Conservation (phyloP, 2,113 vertebrate genomes). For the Oreochromis aureus region DNA sequence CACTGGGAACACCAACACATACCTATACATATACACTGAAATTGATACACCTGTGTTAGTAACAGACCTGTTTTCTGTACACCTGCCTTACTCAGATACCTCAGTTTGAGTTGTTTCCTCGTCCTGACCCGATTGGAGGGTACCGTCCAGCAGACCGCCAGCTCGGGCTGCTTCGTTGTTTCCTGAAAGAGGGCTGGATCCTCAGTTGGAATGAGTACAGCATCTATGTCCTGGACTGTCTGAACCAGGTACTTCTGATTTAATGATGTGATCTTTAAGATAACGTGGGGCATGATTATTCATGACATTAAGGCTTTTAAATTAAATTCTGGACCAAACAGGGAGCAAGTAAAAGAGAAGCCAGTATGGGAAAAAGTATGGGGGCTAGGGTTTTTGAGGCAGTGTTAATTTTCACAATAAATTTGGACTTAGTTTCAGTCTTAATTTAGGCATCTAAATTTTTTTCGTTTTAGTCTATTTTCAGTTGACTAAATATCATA, state of each 20-base stretch:
- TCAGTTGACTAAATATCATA: neutral
- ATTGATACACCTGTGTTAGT: neutral
- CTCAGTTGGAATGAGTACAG: conserved; percentile 97
- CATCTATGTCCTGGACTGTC: conserved; percentile 86
- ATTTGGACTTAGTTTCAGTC: neutral
- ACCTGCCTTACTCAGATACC: conserved; percentile 57
- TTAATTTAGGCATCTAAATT: neutral
- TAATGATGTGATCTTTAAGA: neutral
- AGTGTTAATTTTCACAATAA: neutral
- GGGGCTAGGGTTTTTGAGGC: neutral
- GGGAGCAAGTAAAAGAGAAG: neutral
- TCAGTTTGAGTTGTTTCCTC: conserved; percentile 87
- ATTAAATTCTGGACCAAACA: neutral
- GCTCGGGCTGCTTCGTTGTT: conserved; percentile 86
- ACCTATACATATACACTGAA: neutral
- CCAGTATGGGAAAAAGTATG: neutral
- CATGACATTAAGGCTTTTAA: neutral
- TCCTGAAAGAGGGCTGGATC: conserved; percentile 88
- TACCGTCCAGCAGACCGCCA: conserved; percentile 80
- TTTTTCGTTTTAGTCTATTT: neutral
- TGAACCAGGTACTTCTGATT: conserved; percentile 66
- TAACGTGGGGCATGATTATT: neutral
- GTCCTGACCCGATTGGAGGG: conserved; percentile 67
- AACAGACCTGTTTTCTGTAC: neutral
- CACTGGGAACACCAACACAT: neutral